Evolutionary conservation across 1,140 invertebrate species (phyloP), one percentile per base, ranked within the genome.

Genomic region (Heliothis virescens): DNA sequence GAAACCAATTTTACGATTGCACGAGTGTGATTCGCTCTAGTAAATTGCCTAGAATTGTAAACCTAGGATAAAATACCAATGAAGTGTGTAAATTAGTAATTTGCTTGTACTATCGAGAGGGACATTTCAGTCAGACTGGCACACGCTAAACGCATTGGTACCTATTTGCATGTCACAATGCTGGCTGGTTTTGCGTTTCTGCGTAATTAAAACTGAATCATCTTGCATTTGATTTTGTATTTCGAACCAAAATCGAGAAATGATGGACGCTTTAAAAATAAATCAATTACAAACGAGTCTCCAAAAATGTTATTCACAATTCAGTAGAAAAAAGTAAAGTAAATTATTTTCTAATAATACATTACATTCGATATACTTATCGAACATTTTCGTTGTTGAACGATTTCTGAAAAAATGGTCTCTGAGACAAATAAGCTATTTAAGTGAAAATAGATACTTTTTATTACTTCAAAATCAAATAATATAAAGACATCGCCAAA

Each of bases 61-160:
- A 57, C 10, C 55, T 57, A 15, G 55, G 55, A 57, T 57, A 10
- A 57, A 57, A 18, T 18, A 18, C n/a, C 55, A 57, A 57, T 41
- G 34, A 5, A 41, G 34, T 41, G 34, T 41, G 34, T 69, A 52
- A 69, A 29, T 48, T 48, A 52, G 9, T n/a, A 65, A 65, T 69
- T 69, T 12, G 47, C 48, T 21, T 13, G n/a, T 21, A 67, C 65
- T 21, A 47, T 41, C 55, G 7, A 21, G 13, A 52, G 52, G 11
- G 65, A 29, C 48, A 69, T 50, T 52, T 69, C 52, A 69, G 26
- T 52, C 65, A 47, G 48, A 13, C 18, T 52, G 65, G 47, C 47
- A 12, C 50, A 21, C 48, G 47, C 15, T 69, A 52, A 69, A 69
- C 18, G 65, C 65, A 18, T 69, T 52, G 26, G 50, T 11, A 69